phyloP scores from a whole-genome alignment of 2,888 invertebrate species.

The Brenthis daphne region DNA sequence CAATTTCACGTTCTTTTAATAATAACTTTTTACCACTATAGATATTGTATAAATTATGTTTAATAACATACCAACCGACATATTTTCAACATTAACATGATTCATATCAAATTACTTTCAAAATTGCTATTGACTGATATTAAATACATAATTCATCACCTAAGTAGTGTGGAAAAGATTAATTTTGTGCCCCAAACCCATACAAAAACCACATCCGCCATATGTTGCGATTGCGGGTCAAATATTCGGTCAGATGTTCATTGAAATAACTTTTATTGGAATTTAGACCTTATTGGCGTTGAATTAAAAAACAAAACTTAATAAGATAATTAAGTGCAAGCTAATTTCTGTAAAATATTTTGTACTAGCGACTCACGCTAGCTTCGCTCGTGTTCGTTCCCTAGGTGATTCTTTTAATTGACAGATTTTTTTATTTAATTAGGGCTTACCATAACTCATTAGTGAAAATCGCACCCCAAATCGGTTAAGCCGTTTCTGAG shows the following conservation, averaged over 20 bases:
- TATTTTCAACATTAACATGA: too few species aligned
- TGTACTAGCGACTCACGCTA: too few species aligned
- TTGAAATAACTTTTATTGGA: not conserved
- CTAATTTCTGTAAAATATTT: not conserved
- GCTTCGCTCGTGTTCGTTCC: too few species aligned
- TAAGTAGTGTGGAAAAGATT: slow-evolving; percentile 24
- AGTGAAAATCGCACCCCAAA: too few species aligned
- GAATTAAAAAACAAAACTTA: not conserved
- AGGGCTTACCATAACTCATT: too few species aligned
- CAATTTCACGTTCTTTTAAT: too few species aligned
- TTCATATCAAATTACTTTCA: not conserved
- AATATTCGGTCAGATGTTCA: slow-evolving; percentile 40
- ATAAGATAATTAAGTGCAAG: not conserved
- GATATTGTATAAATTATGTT: too few species aligned
- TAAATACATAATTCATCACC: slow-evolving; percentile 13
- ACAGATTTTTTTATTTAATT: too few species aligned
- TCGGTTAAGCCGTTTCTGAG: too few species aligned
- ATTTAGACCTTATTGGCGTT: not conserved
- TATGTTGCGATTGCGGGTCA: slow-evolving; percentile 51
- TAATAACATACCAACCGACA: too few species aligned
- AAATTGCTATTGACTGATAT: slow-evolving; percentile 10
- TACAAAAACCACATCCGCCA: slow-evolving; percentile 62
- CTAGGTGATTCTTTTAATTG: too few species aligned
- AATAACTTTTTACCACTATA: too few species aligned
- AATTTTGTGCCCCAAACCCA: slow-evolving; percentile 43